A percentile compares a stretch with the other conserved stretches of the same genome.
phyloP scores from a whole-genome alignment of 2,113 vertebrate species.

The Bucco capensis region DNA sequence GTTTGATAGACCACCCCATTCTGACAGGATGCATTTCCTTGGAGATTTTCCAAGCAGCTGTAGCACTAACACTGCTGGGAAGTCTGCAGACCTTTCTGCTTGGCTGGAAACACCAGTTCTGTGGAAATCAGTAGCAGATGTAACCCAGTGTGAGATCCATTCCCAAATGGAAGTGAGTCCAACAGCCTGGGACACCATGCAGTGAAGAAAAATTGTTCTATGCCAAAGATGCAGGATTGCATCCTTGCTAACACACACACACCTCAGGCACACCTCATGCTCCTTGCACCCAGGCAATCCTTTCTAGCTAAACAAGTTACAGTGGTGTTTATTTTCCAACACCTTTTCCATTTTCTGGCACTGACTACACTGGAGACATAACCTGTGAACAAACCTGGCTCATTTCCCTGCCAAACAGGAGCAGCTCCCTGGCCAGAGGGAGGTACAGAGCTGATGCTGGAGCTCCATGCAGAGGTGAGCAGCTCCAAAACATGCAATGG shows the following conservation, averaged over 20 bases:
- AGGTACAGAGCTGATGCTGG: neutral
- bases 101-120: neutral
- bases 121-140: slow-evolving; percentile 41
- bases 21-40: neutral
- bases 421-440: neutral
- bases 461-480: neutral
- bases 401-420: neutral
- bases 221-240: fast-evolving
- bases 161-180: neutral
- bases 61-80: neutral
- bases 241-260: fast-evolving
- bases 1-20: neutral
- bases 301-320: neutral
- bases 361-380: fast-evolving
- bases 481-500: fast-evolving
- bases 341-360: neutral
- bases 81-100: neutral
- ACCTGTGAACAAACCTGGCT: neutral
- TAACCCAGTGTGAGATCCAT: neutral
- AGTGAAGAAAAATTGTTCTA: neutral
- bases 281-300: neutral
- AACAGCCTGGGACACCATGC: neutral
- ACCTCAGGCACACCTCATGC: neutral
- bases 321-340: neutral
- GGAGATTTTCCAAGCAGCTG: slow-evolving; percentile 13